Evolutionary conservation across 2,888 invertebrate genomes (phyloP).

Genomic region (Tetragonisca angustula): DNA sequence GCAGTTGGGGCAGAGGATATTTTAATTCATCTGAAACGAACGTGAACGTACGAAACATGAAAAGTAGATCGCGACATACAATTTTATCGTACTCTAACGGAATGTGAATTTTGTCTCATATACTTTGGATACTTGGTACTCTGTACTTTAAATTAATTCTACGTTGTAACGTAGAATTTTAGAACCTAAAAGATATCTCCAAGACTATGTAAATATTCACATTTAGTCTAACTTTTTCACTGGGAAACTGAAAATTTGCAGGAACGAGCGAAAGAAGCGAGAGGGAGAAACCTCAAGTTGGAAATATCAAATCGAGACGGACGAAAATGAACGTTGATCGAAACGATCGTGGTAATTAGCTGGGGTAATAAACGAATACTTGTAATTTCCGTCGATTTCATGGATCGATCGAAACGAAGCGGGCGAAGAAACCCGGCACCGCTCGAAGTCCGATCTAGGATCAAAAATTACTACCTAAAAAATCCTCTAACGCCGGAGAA

Average conservation of each 20-base stretch:
- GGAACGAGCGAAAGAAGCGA: not conserved
- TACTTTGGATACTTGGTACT: too few relatives aligned
- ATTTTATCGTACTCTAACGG: too few relatives aligned
- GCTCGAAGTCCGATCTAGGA: constrained; percentile 51
- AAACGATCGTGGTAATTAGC: not conserved
- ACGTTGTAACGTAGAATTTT: too few relatives aligned
- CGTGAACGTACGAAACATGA: accelerated
- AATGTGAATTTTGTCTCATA: too few relatives aligned
- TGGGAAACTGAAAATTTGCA: too few relatives aligned
- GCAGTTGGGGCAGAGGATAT: not conserved
- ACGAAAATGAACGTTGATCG: not conserved
- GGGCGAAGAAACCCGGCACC: constrained; percentile 36
- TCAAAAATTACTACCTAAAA: constrained; percentile 70
- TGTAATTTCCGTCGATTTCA: constrained; percentile 18
- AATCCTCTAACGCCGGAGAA: constrained; percentile 68
- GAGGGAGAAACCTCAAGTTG: not conserved
- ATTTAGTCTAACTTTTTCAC: too few relatives aligned
- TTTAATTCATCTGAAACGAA: not conserved
- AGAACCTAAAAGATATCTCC: too few relatives aligned
- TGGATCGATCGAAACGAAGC: constrained; percentile 27
- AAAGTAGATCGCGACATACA: not conserved
- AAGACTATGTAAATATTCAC: too few relatives aligned
- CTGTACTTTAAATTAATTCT: too few relatives aligned
- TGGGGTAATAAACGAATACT: constrained; percentile 18
- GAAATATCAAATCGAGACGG: not conserved